Evolutionary conservation across 2,113 vertebrate genomes (phyloP), one percentile per base, ranked within the genome.

Genomic region (Terrapene triunguis): DNA sequence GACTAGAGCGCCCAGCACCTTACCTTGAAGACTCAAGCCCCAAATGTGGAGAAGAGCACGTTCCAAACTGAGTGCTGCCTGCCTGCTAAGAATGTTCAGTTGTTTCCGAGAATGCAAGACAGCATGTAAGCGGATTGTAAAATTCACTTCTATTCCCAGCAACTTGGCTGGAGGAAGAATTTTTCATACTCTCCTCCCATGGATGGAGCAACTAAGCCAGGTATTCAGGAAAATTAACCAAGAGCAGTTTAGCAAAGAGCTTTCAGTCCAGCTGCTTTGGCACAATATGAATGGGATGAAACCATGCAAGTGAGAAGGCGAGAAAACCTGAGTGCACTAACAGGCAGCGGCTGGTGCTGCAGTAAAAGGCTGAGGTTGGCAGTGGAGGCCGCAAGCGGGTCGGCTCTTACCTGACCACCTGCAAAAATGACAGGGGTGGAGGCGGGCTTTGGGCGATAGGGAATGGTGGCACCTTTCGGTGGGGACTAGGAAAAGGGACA

Each of bases 271-370:
- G 88, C 25, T 96, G 82, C 82, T 1, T 0, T 16, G 92, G 95
- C 42, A 89, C 72, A 11, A 95, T n/a, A 94, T 0, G 8, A 96
- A 96, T 92, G 94, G 98, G 96, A 96, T 95, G 95, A 98, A 93
- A 97, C 87, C 98, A 99, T 98, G 98, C 98, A 98, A 97, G 98
- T 98, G 99, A 98, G 98, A 98, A 98, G 98, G 98, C 97, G 97
- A 99, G 99, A 99, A 99, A 99, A 99, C 99, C 99, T 99, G 99
- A 99, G 98, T 98, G 99, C 98, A 99, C 99, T 99, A 99, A 99
- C 99, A 99, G 99, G 99, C 99, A 99, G 99, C 99, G 99, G 99
- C 99, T 99, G 99, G 99, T 99, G 98, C 98, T 99, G 99, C 98
- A 99, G 98, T 99, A 98, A 99, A 98, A 99, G 98, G 98, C 98